phyloP scores from a whole-genome alignment of 1,140 invertebrate species.

The Hydropsyche tenuis region DNA sequence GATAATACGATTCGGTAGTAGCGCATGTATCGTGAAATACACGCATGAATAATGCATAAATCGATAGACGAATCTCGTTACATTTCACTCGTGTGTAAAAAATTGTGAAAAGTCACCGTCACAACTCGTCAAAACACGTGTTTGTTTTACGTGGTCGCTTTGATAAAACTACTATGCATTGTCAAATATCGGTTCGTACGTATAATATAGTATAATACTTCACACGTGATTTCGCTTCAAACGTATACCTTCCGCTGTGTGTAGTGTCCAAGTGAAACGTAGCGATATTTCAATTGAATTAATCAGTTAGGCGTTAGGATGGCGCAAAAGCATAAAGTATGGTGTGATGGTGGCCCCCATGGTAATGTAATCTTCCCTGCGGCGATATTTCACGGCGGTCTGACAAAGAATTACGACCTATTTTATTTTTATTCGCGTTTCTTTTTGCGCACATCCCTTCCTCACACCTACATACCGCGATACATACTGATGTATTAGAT shows the following conservation, averaged over 20 bases:
- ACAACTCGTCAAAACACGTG: conserved; percentile 15
- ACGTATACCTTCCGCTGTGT: no score
- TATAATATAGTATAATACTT: no score
- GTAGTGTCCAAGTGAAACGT: no score
- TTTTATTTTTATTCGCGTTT: conserved; percentile 40
- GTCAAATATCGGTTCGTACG: no score
- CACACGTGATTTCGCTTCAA: no score
- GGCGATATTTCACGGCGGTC: conserved; percentile 38
- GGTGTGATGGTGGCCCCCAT: conserved; percentile 17
- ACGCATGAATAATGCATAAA: conserved; percentile 11
- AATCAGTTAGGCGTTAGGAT: conserved; percentile 29
- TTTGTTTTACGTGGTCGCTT: no score
- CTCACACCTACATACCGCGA: not conserved
- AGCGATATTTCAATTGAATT: conserved; percentile 23
- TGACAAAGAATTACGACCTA: conserved; percentile 43
- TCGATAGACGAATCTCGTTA: not conserved
- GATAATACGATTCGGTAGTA: not conserved
- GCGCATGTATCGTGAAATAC: not conserved
- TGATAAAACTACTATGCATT: no score
- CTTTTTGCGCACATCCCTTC: conserved; percentile 18
- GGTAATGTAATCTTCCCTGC: conserved; percentile 35
- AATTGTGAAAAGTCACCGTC: conserved; percentile 7
- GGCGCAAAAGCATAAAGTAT: conserved; percentile 33
- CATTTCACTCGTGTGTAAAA: not conserved
- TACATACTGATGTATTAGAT: no score